These are phyloP conservation scores for Dynastes hyllus DNA, from an alignment of 2,888 invertebrate species.

Conservation along the genomic window DNA sequence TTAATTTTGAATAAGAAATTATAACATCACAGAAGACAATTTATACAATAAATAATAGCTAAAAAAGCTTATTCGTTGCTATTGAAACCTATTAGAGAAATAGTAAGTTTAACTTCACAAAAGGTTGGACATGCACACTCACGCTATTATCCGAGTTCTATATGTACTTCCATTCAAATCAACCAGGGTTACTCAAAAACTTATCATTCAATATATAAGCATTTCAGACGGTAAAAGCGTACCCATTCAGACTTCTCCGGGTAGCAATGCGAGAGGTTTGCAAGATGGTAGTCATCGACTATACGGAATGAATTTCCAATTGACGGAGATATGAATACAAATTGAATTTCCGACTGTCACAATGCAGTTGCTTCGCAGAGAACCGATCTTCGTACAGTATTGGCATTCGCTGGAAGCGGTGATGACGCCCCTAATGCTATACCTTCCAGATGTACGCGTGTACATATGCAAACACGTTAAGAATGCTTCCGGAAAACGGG, in stretches of 20 bases:
- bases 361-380: conserved; percentile 16
- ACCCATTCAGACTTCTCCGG: neutral
- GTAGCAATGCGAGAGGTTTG: neutral
- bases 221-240: conserved; percentile 10
- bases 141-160: no score
- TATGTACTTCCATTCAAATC: neutral
- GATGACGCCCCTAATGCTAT: conserved; percentile 1
- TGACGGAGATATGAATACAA: conserved; percentile 45
- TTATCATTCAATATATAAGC: conserved; percentile 22
- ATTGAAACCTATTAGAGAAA: no score
- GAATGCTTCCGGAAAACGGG: neutral
- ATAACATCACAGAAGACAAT: no score
- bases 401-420: neutral
- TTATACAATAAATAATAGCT: no score
- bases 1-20: no score
- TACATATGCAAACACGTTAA: neutral
- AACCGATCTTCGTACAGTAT: neutral
- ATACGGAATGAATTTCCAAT: conserved; percentile 41
- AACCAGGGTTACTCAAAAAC: conserved; percentile 7
- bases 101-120: no score
- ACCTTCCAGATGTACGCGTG: neutral
- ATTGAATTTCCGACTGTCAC: conserved; percentile 40
- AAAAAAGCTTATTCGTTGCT: no score
- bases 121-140: no score
- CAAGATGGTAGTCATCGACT: conserved; percentile 5